These are phyloP conservation scores for Cephus rjabovi DNA, from an alignment of 2,888 invertebrate species.

Conservation along the genomic window DNA sequence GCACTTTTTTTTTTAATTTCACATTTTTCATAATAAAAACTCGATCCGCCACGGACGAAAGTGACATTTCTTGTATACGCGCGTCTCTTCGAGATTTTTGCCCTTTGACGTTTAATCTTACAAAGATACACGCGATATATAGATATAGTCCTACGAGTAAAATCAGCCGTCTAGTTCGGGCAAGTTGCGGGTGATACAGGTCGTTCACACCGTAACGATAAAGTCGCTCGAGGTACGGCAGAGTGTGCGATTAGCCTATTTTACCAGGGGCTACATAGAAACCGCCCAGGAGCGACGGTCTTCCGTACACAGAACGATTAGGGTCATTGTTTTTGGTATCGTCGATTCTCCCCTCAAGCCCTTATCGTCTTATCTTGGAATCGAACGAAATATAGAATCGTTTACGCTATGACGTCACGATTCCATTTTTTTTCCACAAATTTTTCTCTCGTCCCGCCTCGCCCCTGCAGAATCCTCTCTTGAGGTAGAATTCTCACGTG, in stretches of 20 bases:
- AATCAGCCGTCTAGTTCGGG: neutral
- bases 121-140: neutral
- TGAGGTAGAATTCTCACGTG: slow-evolving; percentile 15
- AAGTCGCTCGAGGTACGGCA: neutral
- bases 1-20: no score
- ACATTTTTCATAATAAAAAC: neutral
- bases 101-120: neutral
- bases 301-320: neutral
- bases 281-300: slow-evolving; percentile 15
- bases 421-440: neutral
- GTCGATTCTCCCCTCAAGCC: neutral
- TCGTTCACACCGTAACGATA: slow-evolving; percentile 29
- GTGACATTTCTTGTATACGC: neutral
- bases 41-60: neutral
- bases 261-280: slow-evolving; percentile 15
- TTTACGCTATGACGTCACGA: neutral
- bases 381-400: neutral
- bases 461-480: neutral
- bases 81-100: fast-evolving
- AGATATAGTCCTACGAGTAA: neutral
- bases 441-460: slow-evolving; percentile 3
- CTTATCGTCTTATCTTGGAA: neutral
- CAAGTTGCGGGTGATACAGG: slow-evolving; percentile 17
- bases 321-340: neutral
- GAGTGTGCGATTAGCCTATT: slow-evolving; percentile 17